Conservation (phyloP, 2,888 invertebrate species). For the Margaritifera margaritifera region DNA sequence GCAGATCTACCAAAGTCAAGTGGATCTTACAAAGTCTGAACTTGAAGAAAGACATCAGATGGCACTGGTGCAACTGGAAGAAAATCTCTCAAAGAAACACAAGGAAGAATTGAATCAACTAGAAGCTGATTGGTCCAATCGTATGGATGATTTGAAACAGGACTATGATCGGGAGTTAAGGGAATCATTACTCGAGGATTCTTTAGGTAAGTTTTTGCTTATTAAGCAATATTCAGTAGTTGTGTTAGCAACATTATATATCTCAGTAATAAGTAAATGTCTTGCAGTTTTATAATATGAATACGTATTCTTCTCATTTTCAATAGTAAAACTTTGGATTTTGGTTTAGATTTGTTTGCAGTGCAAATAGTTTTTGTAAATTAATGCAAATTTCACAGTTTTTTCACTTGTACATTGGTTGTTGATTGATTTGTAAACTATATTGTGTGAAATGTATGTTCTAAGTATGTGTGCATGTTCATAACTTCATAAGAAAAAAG, state of each 20-base stretch:
- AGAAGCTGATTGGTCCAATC: slow-evolving; percentile 35
- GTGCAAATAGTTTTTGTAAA: too few relatives aligned
- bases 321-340: not conserved
- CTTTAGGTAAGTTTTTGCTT: slow-evolving; percentile 27
- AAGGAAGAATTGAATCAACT: slow-evolving; percentile 51
- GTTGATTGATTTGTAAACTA: too few relatives aligned
- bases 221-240: not conserved
- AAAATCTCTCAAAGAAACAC: slow-evolving; percentile 50
- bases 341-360: not conserved
- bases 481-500: too few relatives aligned
- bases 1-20: slow-evolving; percentile 56
- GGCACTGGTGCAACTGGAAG: slow-evolving; percentile 35
- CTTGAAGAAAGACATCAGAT: slow-evolving; percentile 44
- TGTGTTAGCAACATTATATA: too few relatives aligned
- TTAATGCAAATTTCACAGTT: too few relatives aligned
- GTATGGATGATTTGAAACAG: slow-evolving; percentile 37
- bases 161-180: slow-evolving; percentile 42
- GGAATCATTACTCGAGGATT: slow-evolving; percentile 26
- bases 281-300: not conserved
- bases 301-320: not conserved
- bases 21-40: slow-evolving; percentile 45
- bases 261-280: not conserved
- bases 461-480: too few relatives aligned
- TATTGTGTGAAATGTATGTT: too few relatives aligned
- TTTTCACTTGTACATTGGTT: too few relatives aligned